Evolutionary conservation across 2,113 vertebrate genomes (phyloP), one percentile per base, ranked within the genome.

Genomic region (Odontophorus gujanensis): DNA sequence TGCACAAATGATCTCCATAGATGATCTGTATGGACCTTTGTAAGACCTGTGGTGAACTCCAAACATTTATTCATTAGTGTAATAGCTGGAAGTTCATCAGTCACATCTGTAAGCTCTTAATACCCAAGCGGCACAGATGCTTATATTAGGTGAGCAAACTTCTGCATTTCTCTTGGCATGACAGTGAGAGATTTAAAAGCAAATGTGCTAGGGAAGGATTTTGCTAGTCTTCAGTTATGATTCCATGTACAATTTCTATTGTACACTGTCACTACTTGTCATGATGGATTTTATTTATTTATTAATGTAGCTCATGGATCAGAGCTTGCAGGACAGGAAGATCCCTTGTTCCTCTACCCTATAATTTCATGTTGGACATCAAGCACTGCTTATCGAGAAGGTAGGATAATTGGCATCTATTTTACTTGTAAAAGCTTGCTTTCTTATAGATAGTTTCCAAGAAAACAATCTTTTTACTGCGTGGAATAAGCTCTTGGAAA

Each of bases 361-460:
- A 40, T 98, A 43, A 97, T 99, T 97, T 95, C 94, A 87, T 98
- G 95, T 77, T 97, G 97, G 97, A 53, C 98, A 1, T 90, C 98
- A 92, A 97, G 97, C 28, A 90, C 87, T 28, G 98, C 98, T 66
- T 98, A 98, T 93, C 93, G 58, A 85, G 96, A 98, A 88, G 98
- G 99, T 99, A 97, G 65, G 95, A 84, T 80, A 55, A 43, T 32
- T 75, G 13, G 11, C 53, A 26, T 69, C 81, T 77, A 6, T 59
- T 68, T 85, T 58, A 68, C 34, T 53, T 75, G 19, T 86, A 67
- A 91, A 79, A 13, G 7, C 11, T 82, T 53, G 17, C 85, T 87
- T 81, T 51, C 18, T 75, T 81, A 40, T 17, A 80, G 63, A 47
- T 73, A 53, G 10, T 57, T 75, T 19, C 18, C 8, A 28, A 55